Conservation (phyloP, 2,797 vertebrate species). For the Crenuchus spilurus region DNA sequence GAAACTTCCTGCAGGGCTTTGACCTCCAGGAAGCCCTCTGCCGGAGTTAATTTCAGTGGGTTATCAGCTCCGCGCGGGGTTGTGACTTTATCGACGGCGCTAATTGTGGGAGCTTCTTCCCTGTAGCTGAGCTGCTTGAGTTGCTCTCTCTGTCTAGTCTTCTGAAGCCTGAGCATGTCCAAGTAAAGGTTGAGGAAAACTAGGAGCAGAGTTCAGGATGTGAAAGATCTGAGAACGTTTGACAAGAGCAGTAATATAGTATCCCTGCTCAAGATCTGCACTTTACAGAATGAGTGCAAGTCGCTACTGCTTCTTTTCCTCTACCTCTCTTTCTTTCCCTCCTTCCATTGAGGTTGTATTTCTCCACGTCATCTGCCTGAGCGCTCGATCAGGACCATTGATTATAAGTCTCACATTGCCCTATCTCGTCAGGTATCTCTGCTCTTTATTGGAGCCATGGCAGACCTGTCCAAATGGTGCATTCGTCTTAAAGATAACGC, state of each 20-base stretch:
- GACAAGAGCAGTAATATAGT: no score
- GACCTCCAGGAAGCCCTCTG: no score
- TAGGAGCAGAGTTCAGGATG: no score
- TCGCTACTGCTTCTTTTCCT: background rate
- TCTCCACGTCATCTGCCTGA: background rate
- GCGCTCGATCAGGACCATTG: background rate
- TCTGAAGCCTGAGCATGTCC: no score
- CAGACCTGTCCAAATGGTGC: background rate
- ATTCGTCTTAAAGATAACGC: background rate
- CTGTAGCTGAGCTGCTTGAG: no score
- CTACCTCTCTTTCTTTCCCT: background rate
- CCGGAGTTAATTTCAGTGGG: background rate
- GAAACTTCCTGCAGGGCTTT: no score
- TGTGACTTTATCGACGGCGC: background rate
- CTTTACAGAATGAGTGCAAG: background rate
- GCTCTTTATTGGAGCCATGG: background rate
- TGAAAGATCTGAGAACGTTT: no score
- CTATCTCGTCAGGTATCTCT: constrained; percentile 14
- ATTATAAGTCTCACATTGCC: background rate
- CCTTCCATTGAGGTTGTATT: background rate
- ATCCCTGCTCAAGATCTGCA: background rate
- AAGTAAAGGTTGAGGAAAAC: background rate
- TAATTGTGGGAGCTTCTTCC: background rate
- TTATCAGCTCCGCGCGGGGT: background rate
- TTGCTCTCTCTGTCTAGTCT: no score